Evolutionary conservation across 2,888 invertebrate species (phyloP).

Genomic region (Danaus chrysippus): DNA sequence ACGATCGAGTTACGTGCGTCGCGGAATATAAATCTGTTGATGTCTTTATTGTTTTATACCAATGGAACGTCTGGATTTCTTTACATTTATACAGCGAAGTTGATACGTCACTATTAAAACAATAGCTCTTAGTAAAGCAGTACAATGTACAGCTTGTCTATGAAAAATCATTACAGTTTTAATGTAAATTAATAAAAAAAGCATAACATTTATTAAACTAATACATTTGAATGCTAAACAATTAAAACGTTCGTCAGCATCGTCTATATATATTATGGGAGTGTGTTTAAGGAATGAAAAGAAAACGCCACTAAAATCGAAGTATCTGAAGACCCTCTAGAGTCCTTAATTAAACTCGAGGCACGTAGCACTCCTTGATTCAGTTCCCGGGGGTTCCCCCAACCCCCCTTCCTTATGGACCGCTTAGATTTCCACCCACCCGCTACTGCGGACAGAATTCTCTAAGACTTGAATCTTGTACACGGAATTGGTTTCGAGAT

Average conservation of each 20-base stretch:
- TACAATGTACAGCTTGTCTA: too few relatives aligned
- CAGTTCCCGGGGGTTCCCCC: constrained; percentile 63
- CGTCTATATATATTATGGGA: constrained; percentile 22
- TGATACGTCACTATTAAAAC: too few relatives aligned
- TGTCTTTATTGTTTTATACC: constrained; percentile 14
- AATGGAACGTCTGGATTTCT: constrained; percentile 1
- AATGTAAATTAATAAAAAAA: too few relatives aligned
- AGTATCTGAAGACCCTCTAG: constrained; percentile 64
- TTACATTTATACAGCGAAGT: too few relatives aligned
- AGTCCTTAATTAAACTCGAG: constrained; percentile 76
- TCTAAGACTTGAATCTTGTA: constrained; percentile 75
- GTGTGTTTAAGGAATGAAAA: constrained; percentile 53
- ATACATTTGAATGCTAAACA: too few relatives aligned
- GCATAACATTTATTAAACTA: too few relatives aligned
- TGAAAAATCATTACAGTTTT: too few relatives aligned
- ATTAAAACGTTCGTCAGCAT: constrained; percentile 38
- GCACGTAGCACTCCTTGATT: constrained; percentile 78
- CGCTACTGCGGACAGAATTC: constrained; percentile 75
- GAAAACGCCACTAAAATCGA: constrained; percentile 75
- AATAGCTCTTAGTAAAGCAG: too few relatives aligned
- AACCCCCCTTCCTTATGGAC: constrained; percentile 72
- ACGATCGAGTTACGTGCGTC: constrained; percentile 62
- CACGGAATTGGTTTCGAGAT: constrained; percentile 74
- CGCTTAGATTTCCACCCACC: constrained; percentile 76
- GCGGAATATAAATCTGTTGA: constrained; percentile 63